Base-by-base conservation (phyloP, 1,140 invertebrate species). In the Drosophila kohkoa region DNA sequence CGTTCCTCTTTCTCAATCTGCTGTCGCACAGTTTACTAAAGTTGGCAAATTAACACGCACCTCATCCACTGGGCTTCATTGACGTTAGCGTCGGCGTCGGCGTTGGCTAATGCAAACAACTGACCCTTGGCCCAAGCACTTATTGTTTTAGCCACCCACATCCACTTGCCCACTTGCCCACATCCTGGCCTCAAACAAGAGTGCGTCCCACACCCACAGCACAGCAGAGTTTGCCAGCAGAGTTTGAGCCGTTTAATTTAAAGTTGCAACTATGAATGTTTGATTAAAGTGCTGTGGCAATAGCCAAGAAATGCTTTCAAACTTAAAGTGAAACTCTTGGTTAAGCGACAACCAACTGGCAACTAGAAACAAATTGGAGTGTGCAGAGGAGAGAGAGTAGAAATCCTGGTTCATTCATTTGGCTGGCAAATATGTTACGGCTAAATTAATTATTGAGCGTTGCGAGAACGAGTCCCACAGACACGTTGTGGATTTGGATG, bases 181-280 rank as follows among this genome's bases (percentile, higher is more conserved):
- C 41, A 43, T 43, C 41, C 20, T 38, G 52, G 32, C 30, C 32
- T 20, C 38, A 32, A n/a, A 38, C 52, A 38, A 15, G 7, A 55
- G n/a, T 25, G 20, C 4, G 30, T 55, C n/a, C 28, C 15, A 1
- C 25, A 32, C 35, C 1, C 5, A 32, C 6, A 32, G 30, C 20
- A 1, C 1, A 32, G 30, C 25, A 52, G 46, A 16, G 51, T 54
- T 54, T 55, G 6, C 20, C 20, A 25, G 20, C 20, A 0, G 0
- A 25, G 20, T 13, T 8, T 10, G 52, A 35, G 41, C 82, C 79
- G 75, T 78, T 87, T 87, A 79, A 87, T 82, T 87, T 89, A 83
- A 88, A 81, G 81, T 81, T 85, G 57, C 75, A 88, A 88, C 85
- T 89, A 88, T 88, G 85, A 89, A 88, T 88, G 67, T 71, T 82